A percentile compares a stretch with the other conserved stretches of the same genome.
These are phyloP conservation scores for Saturnia pavonia DNA, from an alignment of 2,888 invertebrate genomes.

Conservation along the genomic window DNA sequence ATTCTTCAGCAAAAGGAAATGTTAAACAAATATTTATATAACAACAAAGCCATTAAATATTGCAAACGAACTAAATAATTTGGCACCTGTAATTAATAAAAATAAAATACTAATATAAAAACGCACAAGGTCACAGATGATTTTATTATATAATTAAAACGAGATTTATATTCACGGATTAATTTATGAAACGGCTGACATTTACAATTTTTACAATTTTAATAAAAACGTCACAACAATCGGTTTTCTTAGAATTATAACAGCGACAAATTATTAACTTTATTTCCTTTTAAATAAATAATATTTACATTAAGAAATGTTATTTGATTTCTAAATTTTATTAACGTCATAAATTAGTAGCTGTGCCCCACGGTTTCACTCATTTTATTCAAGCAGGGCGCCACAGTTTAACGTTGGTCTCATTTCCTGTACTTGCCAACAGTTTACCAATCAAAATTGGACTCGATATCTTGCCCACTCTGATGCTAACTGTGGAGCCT, in stretches of 20 bases:
- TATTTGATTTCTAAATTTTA: too few relatives aligned
- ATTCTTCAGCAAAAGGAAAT: too few relatives aligned
- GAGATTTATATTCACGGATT: conserved; percentile 16
- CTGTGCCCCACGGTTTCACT: too few relatives aligned
- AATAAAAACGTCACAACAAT: neutral
- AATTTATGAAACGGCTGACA: conserved; percentile 19
- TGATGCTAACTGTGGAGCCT: too few relatives aligned
- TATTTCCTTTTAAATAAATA: neutral
- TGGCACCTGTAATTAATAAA: neutral
- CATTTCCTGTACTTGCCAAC: too few relatives aligned
- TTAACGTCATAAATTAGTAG: too few relatives aligned
- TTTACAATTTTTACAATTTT: conserved; percentile 4
- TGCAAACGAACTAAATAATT: neutral
- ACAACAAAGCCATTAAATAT: neutral
- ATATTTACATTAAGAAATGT: too few relatives aligned
- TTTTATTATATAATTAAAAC: conserved; percentile 13
- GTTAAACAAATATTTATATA: neutral
- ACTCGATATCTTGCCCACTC: too few relatives aligned
- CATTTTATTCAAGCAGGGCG: too few relatives aligned
- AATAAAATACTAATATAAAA: neutral
- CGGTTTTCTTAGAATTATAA: neutral
- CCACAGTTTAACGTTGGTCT: too few relatives aligned
- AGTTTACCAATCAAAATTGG: too few relatives aligned
- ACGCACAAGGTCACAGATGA: conserved; percentile 2
- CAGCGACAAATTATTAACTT: neutral